Evolutionary conservation across 2,797 vertebrate species (phyloP).

Genomic region (Apogon talboti): DNA sequence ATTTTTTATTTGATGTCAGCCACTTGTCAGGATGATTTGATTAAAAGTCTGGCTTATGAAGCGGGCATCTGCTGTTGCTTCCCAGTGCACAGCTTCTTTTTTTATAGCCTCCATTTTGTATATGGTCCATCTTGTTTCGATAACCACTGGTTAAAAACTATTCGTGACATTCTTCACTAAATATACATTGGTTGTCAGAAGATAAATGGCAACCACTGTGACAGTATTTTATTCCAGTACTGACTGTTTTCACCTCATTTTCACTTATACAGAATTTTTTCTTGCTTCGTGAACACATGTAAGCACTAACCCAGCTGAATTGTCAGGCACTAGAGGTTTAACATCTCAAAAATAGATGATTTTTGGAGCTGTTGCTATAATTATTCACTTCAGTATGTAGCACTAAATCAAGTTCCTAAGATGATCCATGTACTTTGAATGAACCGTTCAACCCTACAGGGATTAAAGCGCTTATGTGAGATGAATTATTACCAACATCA

Average conservation of each 20-base stretch:
- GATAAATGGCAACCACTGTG: too few relatives aligned
- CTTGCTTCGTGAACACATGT: too few relatives aligned
- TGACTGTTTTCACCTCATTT: too few relatives aligned
- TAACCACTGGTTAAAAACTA: constrained; percentile 9
- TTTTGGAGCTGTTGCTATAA: too few relatives aligned
- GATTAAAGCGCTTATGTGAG: constrained; percentile 15
- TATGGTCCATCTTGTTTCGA: constrained; percentile 8
- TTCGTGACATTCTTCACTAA: neutral
- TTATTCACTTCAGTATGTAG: neutral
- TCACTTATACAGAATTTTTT: too few relatives aligned
- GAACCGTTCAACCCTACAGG: constrained; percentile 12
- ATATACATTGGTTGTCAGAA: neutral
- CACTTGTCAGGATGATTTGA: constrained; percentile 75
- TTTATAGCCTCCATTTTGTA: constrained; percentile 39
- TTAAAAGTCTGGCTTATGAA: constrained; percentile 69
- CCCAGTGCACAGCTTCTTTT: constrained; percentile 8
- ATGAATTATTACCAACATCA: constrained; percentile 14
- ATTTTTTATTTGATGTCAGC: constrained; percentile 67
- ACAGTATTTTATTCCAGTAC: too few relatives aligned
- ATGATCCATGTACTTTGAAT: constrained; percentile 4
- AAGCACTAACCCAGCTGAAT: too few relatives aligned
- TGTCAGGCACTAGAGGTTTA: too few relatives aligned
- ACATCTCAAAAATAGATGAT: too few relatives aligned
- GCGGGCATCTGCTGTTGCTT: constrained; percentile 62
- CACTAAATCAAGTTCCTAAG: neutral